phyloP scores from a whole-genome alignment of 2,888 invertebrate genomes.

The Lycia hirtaria region DNA sequence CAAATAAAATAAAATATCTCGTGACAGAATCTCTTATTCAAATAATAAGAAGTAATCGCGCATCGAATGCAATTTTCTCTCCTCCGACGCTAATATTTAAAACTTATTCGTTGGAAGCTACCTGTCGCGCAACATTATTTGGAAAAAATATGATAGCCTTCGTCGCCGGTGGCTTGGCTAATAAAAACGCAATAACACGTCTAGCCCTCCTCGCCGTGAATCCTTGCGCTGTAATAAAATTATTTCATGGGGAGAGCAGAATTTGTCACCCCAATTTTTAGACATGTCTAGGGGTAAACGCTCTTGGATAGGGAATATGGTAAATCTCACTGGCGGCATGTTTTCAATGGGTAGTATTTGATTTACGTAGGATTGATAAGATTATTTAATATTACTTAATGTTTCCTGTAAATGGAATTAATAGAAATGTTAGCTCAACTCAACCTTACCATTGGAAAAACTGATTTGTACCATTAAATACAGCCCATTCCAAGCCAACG shows the following conservation, averaged over 20 bases:
- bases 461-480: too few relatives aligned
- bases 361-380: slow-evolving; percentile 4
- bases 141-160: slow-evolving; percentile 69
- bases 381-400: neutral
- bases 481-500: too few relatives aligned
- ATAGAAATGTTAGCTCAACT: too few relatives aligned
- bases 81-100: slow-evolving; percentile 51
- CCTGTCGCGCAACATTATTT: slow-evolving; percentile 64
- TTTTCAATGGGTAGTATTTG: slow-evolving; percentile 20
- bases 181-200: slow-evolving; percentile 79
- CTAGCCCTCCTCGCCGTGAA: slow-evolving; percentile 67
- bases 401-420: too few relatives aligned
- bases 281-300: slow-evolving; percentile 44
- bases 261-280: slow-evolving; percentile 71
- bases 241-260: slow-evolving; percentile 71
- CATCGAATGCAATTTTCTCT: slow-evolving; percentile 30
- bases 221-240: slow-evolving; percentile 76
- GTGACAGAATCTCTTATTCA: slow-evolving; percentile 8
- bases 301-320: slow-evolving; percentile 22
- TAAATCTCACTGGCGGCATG: slow-evolving; percentile 15
- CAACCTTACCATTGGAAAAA: too few relatives aligned
- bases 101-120: slow-evolving; percentile 59
- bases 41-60: slow-evolving; percentile 24
- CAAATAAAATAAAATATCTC: slow-evolving; percentile 8
- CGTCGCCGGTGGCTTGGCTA: slow-evolving; percentile 59